Conservation (phyloP, 2,797 vertebrate species). For the Dryobates pubescens region DNA sequence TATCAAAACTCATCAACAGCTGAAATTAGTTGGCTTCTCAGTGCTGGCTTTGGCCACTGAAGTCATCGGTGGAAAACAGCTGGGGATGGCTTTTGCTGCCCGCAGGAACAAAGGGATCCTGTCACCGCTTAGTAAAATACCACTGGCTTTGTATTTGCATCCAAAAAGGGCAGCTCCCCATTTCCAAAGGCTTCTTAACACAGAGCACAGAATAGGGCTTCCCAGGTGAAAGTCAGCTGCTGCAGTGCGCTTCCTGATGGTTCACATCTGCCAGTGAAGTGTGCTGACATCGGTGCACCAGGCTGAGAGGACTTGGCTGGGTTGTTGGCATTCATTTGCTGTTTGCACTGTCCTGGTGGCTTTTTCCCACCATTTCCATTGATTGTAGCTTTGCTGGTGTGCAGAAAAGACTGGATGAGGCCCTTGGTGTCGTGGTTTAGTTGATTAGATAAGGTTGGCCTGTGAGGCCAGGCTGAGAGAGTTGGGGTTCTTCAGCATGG, state of each 20-base stretch:
- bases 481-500: background rate
- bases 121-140: background rate
- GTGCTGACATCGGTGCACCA: accelerated
- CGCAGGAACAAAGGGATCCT: accelerated
- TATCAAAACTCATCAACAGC: background rate
- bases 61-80: background rate
- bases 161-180: accelerated
- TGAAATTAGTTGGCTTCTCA: background rate
- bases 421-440: no score
- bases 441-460: no score
- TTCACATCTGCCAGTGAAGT: accelerated
- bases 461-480: background rate
- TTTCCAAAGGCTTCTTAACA: background rate
- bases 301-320: background rate
- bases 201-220: accelerated
- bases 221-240: accelerated
- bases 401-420: no score
- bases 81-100: accelerated
- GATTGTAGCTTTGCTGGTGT: background rate
- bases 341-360: accelerated
- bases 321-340: background rate
- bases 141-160: accelerated
- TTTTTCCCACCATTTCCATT: accelerated
- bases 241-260: background rate
- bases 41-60: background rate